A percentile compares a stretch with the other conserved stretches of the same genome.
Conservation (phyloP, 2,888 invertebrate species). For the Tetragonula carbonaria region DNA sequence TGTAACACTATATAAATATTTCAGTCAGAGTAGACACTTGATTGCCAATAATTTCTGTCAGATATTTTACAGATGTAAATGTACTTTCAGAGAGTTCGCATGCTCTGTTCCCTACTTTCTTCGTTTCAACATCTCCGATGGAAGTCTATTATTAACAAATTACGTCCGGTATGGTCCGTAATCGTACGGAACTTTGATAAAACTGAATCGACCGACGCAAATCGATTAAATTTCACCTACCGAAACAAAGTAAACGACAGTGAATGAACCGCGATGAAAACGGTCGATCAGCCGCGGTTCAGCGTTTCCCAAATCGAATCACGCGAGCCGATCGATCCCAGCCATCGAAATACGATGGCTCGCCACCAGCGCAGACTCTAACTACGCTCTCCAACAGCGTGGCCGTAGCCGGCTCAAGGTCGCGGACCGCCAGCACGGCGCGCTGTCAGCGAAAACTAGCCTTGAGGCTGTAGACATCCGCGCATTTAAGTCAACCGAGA, state of each 20-base stretch:
- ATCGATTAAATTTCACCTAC: too few relatives aligned
- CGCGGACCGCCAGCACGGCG: conserved; percentile 24
- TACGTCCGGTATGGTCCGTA: too few relatives aligned
- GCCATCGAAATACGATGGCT: conserved; percentile 22
- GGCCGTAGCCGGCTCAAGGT: conserved; percentile 37
- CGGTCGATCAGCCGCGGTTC: neutral
- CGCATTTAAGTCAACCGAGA: conserved; percentile 30
- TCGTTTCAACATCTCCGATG: too few relatives aligned
- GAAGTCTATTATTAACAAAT: too few relatives aligned
- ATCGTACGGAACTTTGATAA: too few relatives aligned
- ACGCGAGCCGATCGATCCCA: conserved; percentile 14
- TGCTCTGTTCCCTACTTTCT: too few relatives aligned
- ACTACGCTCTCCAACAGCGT: conserved; percentile 1
- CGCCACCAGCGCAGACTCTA: neutral
- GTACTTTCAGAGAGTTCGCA: too few relatives aligned
- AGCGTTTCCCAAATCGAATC: conserved; percentile 1
- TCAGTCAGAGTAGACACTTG: too few relatives aligned
- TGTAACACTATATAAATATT: too few relatives aligned
- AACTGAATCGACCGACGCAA: too few relatives aligned
- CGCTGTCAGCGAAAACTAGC: conserved; percentile 47
- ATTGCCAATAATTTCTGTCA: too few relatives aligned
- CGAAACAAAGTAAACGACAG: neutral
- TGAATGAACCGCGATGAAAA: neutral
- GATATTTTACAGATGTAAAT: too few relatives aligned
- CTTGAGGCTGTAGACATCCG: conserved; percentile 29